Evolutionary conservation across 2,113 vertebrate species (phyloP).

Genomic region (Leucopternis melanops): DNA sequence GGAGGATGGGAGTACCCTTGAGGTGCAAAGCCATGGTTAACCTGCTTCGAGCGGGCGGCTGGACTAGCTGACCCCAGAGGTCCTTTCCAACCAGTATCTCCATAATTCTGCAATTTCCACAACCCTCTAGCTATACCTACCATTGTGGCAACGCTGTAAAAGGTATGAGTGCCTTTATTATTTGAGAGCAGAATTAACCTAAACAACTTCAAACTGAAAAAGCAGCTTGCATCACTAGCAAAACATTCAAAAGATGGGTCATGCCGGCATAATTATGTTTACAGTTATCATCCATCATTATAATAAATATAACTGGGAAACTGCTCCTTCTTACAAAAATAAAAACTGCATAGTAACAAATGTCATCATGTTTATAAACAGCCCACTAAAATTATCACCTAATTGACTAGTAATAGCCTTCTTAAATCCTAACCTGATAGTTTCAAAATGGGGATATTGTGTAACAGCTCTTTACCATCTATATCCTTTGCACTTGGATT

Average conservation of each 20-base stretch:
- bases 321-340: neutral
- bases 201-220: neutral
- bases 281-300: neutral
- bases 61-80: neutral
- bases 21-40: neutral
- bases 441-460: no score
- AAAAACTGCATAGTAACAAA: neutral
- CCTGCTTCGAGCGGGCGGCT: rapidly evolving
- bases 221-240: neutral
- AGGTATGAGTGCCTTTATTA: neutral
- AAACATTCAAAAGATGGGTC: neutral
- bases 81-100: neutral
- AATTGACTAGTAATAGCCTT: neutral
- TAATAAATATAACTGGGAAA: neutral
- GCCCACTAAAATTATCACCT: neutral
- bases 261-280: neutral
- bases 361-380: neutral
- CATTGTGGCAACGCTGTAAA: neutral
- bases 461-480: no score
- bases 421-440: no score
- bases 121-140: neutral
- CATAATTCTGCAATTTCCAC: neutral
- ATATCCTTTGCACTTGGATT: neutral
- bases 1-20: neutral
- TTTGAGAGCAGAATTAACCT: neutral